Percentiles rank a stretch among this genome's conserved stretches.
phyloP scores from a whole-genome alignment of 2,888 invertebrate species.

The Anoncus sp. region DNA sequence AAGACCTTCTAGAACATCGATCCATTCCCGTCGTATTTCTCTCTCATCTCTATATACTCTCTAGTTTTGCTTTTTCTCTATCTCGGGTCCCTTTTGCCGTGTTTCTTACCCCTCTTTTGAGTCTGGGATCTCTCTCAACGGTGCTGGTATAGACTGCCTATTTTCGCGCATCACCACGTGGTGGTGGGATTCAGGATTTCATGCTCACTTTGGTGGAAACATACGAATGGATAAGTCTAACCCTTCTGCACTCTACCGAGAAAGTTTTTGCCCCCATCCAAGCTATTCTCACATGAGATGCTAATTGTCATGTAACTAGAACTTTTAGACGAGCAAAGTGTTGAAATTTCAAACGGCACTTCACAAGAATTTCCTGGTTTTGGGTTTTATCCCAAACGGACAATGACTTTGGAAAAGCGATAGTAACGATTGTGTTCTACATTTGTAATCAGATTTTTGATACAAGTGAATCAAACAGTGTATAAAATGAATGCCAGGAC shows the following conservation, averaged over 20 bases:
- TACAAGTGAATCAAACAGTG: no score
- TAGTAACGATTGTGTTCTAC: no score
- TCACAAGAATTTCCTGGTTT: no score
- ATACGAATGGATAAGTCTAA: not conserved
- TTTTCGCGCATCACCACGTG: conserved; percentile 15
- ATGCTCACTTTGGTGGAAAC: conserved; percentile 24
- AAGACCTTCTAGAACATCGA: conserved; percentile 17
- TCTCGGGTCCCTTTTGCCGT: not conserved
- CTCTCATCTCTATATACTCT: conserved; percentile 10
- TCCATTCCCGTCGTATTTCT: conserved; percentile 1
- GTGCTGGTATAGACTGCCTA: not conserved
- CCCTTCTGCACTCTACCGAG: not conserved
- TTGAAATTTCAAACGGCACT: no score
- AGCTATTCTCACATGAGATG: not conserved
- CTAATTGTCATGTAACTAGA: not conserved
- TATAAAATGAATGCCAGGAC: no score
- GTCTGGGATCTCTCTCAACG: not conserved
- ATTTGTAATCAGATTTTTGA: no score
- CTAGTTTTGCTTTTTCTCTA: not conserved
- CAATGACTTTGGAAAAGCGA: no score
- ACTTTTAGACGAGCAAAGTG: no score
- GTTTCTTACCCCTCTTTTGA: not conserved
- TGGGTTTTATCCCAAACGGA: no score
- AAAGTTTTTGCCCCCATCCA: conserved; percentile 9
- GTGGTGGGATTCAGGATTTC: conserved; percentile 18